These are phyloP conservation scores for Hymenopus coronatus DNA, from an alignment of 2,888 invertebrate species.

Conservation along the genomic window DNA sequence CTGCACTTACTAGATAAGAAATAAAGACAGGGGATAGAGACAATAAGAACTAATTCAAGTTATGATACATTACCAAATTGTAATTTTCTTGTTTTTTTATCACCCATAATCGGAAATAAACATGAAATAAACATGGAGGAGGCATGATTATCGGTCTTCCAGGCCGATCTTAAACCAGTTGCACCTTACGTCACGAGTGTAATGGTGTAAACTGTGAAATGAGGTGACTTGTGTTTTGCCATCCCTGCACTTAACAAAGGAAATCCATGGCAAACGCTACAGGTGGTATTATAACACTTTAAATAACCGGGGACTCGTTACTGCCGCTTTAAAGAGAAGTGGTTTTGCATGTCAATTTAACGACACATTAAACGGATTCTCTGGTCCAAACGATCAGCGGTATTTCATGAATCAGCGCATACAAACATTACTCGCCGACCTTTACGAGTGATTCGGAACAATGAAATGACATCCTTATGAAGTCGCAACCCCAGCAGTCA, in stretches of 20 bases:
- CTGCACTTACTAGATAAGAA: too few relatives aligned
- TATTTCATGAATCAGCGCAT: not conserved
- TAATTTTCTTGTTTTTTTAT: too few relatives aligned
- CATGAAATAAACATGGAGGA: too few relatives aligned
- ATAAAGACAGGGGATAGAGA: too few relatives aligned
- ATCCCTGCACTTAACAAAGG: not conserved
- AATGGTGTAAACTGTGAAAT: too few relatives aligned
- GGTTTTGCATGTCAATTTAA: not conserved
- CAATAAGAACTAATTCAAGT: too few relatives aligned
- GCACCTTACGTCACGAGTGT: too few relatives aligned
- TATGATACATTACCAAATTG: too few relatives aligned
- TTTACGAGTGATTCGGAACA: not conserved
- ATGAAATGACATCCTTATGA: not conserved
- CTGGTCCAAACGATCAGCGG: not conserved
- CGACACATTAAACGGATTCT: not conserved
- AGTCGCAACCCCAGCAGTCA: not conserved
- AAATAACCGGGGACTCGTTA: not conserved
- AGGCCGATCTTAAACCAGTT: too few relatives aligned
- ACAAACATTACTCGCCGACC: not conserved
- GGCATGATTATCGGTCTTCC: too few relatives aligned
- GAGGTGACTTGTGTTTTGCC: too few relatives aligned
- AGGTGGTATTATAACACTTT: not conserved
- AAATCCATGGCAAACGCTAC: not conserved
- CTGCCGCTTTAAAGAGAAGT: not conserved
- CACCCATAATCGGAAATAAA: too few relatives aligned